Percentiles rank a stretch among this genome's conserved stretches.
These are phyloP conservation scores for Lateolabrax maculatus DNA, from an alignment of 2,797 vertebrate genomes.

Conservation along the genomic window DNA sequence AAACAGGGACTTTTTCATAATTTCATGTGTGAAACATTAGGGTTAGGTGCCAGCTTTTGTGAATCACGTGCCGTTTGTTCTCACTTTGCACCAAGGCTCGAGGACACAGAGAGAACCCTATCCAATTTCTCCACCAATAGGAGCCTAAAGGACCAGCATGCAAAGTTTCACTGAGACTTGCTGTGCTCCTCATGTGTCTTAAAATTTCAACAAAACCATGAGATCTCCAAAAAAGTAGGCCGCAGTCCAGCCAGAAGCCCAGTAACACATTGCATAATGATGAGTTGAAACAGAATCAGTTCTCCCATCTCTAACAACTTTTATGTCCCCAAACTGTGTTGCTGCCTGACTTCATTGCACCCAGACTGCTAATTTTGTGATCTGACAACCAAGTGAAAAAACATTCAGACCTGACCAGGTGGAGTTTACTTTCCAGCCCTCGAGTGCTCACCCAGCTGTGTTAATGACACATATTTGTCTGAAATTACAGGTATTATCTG, in stretches of 20 bases:
- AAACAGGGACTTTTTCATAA: too few relatives aligned
- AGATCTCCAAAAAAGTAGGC: conserved; percentile 39
- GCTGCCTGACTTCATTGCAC: not conserved
- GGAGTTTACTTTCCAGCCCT: conserved; percentile 1
- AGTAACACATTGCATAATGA: conserved; percentile 10
- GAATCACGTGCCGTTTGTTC: not conserved
- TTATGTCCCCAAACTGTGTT: conserved; percentile 15
- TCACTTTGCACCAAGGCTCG: not conserved
- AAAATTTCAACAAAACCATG: not conserved
- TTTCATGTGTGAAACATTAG: not conserved
- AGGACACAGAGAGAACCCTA: not conserved
- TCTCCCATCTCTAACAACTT: conserved; percentile 9
- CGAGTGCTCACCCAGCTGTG: not conserved
- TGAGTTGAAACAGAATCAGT: conserved; percentile 19
- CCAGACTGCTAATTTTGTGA: conserved; percentile 18
- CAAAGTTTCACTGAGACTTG: conserved; percentile 1
- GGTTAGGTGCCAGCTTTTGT: not conserved
- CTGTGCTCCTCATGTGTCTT: not conserved
- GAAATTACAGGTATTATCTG: conserved; percentile 4
- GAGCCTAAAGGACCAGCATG: not conserved
- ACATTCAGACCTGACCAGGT: conserved; percentile 9
- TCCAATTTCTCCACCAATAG: not conserved
- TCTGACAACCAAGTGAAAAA: not conserved
- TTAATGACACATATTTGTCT: conserved; percentile 8
- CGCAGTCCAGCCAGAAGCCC: conserved; percentile 26